These are phyloP conservation scores for Agrotis exclamationis DNA, from an alignment of 2,888 invertebrate species.

Conservation along the genomic window DNA sequence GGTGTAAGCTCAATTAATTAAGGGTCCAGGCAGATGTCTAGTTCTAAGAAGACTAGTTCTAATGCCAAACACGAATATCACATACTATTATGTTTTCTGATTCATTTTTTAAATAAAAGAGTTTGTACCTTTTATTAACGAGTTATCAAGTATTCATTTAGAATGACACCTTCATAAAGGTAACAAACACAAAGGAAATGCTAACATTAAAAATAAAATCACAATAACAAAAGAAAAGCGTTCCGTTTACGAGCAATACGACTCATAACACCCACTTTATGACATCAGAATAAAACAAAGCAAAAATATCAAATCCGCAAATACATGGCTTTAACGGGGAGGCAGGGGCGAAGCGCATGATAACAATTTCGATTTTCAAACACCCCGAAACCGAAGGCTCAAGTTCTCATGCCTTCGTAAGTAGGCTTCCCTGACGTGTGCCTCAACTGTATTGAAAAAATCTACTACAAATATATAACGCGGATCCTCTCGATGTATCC, in stretches of 20 bases:
- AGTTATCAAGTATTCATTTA: neutral
- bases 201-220: constrained; percentile 43
- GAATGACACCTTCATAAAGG: neutral
- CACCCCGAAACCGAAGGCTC: constrained; percentile 72
- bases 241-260: constrained; percentile 52
- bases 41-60: too few relatives aligned
- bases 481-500: constrained; percentile 49
- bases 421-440: constrained; percentile 71
- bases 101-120: neutral
- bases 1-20: too few relatives aligned
- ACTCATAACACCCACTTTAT: constrained; percentile 60
- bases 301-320: constrained; percentile 66
- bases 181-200: neutral
- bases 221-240: constrained; percentile 44
- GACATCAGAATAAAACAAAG: constrained; percentile 64
- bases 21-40: too few relatives aligned
- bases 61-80: too few relatives aligned
- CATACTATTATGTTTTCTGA: neutral
- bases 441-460: constrained; percentile 67
- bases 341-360: constrained; percentile 66
- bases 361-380: constrained; percentile 76
- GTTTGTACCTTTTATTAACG: too few relatives aligned
- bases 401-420: constrained; percentile 80
- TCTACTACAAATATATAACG: constrained; percentile 34
- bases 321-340: constrained; percentile 63